phyloP scores from a whole-genome alignment of 1,140 invertebrate genomes.

The Orchesella cincta region DNA sequence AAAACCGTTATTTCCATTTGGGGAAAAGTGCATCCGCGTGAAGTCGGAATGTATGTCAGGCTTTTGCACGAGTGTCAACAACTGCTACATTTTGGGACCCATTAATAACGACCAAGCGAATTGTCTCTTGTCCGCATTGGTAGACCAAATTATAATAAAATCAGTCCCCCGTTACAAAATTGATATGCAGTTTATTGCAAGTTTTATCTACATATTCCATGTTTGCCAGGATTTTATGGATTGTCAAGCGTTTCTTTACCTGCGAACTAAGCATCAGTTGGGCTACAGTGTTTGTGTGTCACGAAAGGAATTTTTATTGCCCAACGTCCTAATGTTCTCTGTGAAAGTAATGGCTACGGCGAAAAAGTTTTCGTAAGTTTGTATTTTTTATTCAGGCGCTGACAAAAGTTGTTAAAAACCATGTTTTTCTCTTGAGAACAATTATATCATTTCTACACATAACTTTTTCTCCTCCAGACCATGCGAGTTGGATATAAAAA shows the following conservation, averaged over 20 bases:
- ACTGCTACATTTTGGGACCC: not conserved
- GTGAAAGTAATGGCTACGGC: not conserved
- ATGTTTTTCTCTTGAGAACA: too few relatives aligned
- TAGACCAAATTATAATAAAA: too few relatives aligned
- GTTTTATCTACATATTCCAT: too few relatives aligned
- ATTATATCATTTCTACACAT: too few relatives aligned
- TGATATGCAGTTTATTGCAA: too few relatives aligned
- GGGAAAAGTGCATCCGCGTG: not conserved
- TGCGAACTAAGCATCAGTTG: not conserved
- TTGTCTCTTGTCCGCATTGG: too few relatives aligned
- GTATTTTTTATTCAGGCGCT: too few relatives aligned
- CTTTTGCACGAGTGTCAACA: not conserved
- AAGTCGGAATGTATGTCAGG: not conserved
- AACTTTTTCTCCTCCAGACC: too few relatives aligned
- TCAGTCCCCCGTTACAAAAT: too few relatives aligned
- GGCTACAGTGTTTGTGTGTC: not conserved
- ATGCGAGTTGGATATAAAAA: not conserved
- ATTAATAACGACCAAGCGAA: not conserved
- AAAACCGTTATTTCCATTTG: too few relatives aligned
- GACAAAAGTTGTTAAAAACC: too few relatives aligned
- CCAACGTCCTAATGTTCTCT: not conserved
- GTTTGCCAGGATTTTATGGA: not conserved
- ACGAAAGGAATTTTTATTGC: not conserved
- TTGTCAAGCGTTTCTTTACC: not conserved
- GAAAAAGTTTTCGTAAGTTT: too few relatives aligned